Evolutionary conservation across 2,797 vertebrate genomes (phyloP).

Genomic region (Hyperoplus immaculatus): DNA sequence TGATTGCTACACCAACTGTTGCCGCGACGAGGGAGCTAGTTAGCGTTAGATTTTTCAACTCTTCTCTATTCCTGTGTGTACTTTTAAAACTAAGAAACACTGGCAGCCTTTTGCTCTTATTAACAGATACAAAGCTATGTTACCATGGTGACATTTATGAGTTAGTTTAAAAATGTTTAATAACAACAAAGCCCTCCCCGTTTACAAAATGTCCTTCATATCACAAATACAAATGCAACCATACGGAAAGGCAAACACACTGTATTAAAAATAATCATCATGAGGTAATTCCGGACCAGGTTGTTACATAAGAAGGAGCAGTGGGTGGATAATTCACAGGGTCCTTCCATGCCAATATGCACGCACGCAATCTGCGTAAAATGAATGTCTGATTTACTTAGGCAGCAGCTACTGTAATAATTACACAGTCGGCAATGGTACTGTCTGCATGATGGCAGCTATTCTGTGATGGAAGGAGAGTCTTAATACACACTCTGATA

Average conservation of each 20-base stretch:
- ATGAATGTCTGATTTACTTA: slow-evolving; percentile 67
- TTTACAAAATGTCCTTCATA: background rate
- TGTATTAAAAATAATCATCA: background rate
- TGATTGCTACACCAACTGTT: slow-evolving; percentile 77
- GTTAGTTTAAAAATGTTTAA: background rate
- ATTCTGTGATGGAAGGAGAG: slow-evolving; percentile 55
- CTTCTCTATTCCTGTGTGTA: slow-evolving; percentile 19
- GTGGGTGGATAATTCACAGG: slow-evolving; percentile 21
- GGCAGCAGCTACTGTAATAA: slow-evolving; percentile 61
- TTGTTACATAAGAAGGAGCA: slow-evolving; percentile 15
- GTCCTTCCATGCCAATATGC: slow-evolving; percentile 54
- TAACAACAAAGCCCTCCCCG: background rate
- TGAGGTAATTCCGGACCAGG: slow-evolving; percentile 1
- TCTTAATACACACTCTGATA: slow-evolving; percentile 46
- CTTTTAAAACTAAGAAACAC: slow-evolving; percentile 35
- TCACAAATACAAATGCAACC: background rate
- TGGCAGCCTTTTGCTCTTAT: slow-evolving; percentile 6
- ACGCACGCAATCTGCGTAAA: slow-evolving; percentile 68
- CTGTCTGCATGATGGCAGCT: slow-evolving; percentile 58
- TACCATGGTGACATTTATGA: background rate
- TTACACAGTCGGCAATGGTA: slow-evolving; percentile 56
- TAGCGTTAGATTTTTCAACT: slow-evolving; percentile 50
- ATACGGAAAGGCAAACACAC: background rate
- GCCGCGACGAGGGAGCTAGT: slow-evolving; percentile 77
- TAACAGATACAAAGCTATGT: background rate